A percentile compares a stretch with the other conserved stretches of the same genome.
Conservation (phyloP, 2,113 vertebrate genomes). For the Nyctibius bracteatus region DNA sequence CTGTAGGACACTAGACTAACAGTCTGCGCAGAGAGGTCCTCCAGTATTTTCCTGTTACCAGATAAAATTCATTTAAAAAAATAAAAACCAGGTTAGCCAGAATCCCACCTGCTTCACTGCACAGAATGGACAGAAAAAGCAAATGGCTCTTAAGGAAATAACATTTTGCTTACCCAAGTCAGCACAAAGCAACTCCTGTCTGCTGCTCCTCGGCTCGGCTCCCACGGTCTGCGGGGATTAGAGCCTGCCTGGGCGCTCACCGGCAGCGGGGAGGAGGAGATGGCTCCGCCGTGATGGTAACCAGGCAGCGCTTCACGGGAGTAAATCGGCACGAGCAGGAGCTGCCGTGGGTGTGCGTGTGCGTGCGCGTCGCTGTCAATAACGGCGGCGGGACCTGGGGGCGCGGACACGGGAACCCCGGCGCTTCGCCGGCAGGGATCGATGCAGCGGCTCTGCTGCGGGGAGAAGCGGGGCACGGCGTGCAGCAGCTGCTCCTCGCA, state of each 20-base stretch:
- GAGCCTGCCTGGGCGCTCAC: slow-evolving; percentile 1
- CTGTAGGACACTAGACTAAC: not conserved
- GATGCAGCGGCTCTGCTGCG: not conserved
- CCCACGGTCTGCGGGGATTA: slow-evolving; percentile 67
- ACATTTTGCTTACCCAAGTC: slow-evolving; percentile 65
- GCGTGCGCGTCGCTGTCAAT: not conserved
- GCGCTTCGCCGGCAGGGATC: not conserved
- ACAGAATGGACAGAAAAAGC: not conserved
- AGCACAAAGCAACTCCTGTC: slow-evolving; percentile 29
- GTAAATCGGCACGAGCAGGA: not conserved
- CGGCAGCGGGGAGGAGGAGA: slow-evolving; percentile 63
- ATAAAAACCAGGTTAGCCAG: not conserved
- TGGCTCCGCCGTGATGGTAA: slow-evolving; percentile 61
- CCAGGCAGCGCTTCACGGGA: slow-evolving; percentile 66
- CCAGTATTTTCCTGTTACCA: not conserved
- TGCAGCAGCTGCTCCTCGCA: not conserved
- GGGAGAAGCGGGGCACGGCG: accelerated
- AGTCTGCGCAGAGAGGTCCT: not conserved
- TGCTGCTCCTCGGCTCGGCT: slow-evolving; percentile 45
- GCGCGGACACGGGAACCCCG: not conserved
- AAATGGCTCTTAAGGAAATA: not conserved
- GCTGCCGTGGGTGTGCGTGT: slow-evolving; percentile 25
- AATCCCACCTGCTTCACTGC: not conserved
- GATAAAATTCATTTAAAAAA: not conserved
- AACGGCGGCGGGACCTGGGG: not conserved